A percentile compares a stretch with the other conserved stretches of the same genome.
These are phyloP conservation scores for Furcula furcula DNA, from an alignment of 2,888 invertebrate genomes.

Conservation along the genomic window DNA sequence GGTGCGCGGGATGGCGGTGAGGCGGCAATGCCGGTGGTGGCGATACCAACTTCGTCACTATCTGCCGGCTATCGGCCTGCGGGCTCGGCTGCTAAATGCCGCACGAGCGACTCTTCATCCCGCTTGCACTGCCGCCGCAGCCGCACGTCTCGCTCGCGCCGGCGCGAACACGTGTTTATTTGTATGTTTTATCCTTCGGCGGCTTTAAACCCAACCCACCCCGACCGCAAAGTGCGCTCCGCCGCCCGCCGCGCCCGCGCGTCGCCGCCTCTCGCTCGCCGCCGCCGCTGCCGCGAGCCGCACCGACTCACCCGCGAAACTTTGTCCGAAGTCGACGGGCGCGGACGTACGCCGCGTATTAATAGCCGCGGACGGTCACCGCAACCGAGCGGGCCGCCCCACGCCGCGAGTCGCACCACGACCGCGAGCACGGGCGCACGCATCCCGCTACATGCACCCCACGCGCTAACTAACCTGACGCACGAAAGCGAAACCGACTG, in stretches of 20 bases:
- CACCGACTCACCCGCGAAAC: slow-evolving; percentile 76
- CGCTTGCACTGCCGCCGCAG: slow-evolving; percentile 61
- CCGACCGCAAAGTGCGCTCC: slow-evolving; percentile 85
- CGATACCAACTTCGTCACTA: slow-evolving; percentile 17
- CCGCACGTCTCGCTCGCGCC: slow-evolving; percentile 81
- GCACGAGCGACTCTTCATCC: slow-evolving; percentile 67
- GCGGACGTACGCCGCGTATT: slow-evolving; percentile 78
- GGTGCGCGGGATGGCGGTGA: slow-evolving; percentile 4
- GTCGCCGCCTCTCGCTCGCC: slow-evolving; percentile 74
- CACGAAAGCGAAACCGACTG: slow-evolving; percentile 36
- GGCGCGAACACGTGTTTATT: slow-evolving; percentile 84
- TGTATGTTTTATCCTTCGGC: slow-evolving; percentile 84
- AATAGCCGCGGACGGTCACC: slow-evolving; percentile 75
- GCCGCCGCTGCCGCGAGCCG: slow-evolving; percentile 68
- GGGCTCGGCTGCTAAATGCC: slow-evolving; percentile 75
- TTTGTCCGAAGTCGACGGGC: slow-evolving; percentile 80
- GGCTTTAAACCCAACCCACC: slow-evolving; percentile 86
- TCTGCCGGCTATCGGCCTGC: slow-evolving; percentile 47
- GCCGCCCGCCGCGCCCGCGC: slow-evolving; percentile 81
- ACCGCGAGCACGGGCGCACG: slow-evolving; percentile 55
- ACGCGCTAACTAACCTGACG: slow-evolving; percentile 38
- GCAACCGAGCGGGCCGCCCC: slow-evolving; percentile 54
- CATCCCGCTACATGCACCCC: slow-evolving; percentile 47
- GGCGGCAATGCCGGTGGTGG: too few species aligned
- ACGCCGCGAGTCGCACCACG: slow-evolving; percentile 52